Percentiles rank a stretch among this genome's conserved stretches.
Evolutionary conservation across 2,888 invertebrate genomes (phyloP).

Genomic region (Lithophane semibrunnea): DNA sequence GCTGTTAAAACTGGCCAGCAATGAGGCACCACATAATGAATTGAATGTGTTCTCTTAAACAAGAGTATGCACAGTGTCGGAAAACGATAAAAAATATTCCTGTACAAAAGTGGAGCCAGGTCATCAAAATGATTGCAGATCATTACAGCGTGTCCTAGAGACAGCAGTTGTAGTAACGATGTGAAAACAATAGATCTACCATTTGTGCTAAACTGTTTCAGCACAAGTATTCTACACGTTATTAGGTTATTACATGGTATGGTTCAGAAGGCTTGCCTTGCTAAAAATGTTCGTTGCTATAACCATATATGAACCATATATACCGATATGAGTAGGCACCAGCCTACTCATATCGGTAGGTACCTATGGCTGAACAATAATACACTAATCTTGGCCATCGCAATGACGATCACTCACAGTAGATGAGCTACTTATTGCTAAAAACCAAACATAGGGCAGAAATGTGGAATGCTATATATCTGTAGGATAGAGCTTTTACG

Average conservation of each 20-base stretch:
- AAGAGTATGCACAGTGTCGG: constrained; percentile 5
- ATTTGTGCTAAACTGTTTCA: constrained; percentile 37
- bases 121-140: constrained; percentile 50
- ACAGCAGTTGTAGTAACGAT: constrained; percentile 18
- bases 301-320: no score
- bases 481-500: not conserved
- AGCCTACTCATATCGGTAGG: not conserved
- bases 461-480: not conserved
- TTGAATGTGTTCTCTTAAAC: not conserved
- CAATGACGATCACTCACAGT: not conserved
- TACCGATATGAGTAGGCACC: no score
- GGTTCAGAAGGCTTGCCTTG: constrained; percentile 9
- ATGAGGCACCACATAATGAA: not conserved
- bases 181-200: constrained; percentile 35
- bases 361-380: no score
- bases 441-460: not conserved
- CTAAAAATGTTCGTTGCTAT: not conserved
- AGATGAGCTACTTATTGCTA: not conserved
- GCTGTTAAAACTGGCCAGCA: not conserved
- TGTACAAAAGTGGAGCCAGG: constrained; percentile 9
- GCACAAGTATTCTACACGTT: not conserved
- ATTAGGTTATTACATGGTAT: not conserved
- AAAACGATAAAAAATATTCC: constrained; percentile 12
- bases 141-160: constrained; percentile 32
- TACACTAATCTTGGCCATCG: no score